phyloP scores from a whole-genome alignment of 2,888 invertebrate species.

The Metellina segmentata region DNA sequence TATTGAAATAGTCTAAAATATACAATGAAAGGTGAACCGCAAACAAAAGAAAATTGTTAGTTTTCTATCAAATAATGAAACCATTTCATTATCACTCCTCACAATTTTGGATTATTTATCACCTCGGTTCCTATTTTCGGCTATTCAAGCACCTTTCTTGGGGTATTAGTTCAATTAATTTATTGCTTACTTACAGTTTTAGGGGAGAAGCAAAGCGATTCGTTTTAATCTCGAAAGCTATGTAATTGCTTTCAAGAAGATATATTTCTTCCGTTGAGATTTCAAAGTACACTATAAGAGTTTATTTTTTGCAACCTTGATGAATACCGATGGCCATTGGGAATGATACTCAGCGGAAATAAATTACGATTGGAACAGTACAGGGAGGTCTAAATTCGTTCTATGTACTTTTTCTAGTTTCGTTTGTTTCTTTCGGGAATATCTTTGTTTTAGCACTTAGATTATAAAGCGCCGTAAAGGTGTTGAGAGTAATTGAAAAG shows the following conservation, averaged over 20 bases:
- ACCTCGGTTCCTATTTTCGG: too few species aligned
- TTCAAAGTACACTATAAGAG: not conserved
- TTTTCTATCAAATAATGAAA: too few species aligned
- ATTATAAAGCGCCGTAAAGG: conserved; percentile 4
- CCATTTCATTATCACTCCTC: too few species aligned
- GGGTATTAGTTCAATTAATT: conserved; percentile 10
- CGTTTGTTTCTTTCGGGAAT: not conserved
- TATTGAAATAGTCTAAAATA: too few species aligned
- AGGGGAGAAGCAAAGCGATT: conserved; percentile 13
- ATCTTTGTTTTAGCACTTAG: conserved; percentile 10
- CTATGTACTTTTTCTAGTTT: not conserved
- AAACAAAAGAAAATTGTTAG: too few species aligned
- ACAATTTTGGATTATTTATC: too few species aligned
- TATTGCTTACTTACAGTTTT: not conserved
- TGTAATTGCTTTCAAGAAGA: conserved; percentile 1
- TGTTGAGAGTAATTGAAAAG: conserved; percentile 6
- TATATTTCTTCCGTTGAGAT: not conserved
- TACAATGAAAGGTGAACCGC: too few species aligned
- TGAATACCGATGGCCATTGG: conserved; percentile 10
- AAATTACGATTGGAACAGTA: conserved; percentile 24
- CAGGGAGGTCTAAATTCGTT: not conserved
- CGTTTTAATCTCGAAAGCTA: conserved; percentile 3
- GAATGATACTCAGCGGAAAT: conserved; percentile 5
- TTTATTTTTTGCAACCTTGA: not conserved
- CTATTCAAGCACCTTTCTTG: not conserved